phyloP scores from a whole-genome alignment of 2,797 vertebrate genomes.

The Denticeps clupeoides region DNA sequence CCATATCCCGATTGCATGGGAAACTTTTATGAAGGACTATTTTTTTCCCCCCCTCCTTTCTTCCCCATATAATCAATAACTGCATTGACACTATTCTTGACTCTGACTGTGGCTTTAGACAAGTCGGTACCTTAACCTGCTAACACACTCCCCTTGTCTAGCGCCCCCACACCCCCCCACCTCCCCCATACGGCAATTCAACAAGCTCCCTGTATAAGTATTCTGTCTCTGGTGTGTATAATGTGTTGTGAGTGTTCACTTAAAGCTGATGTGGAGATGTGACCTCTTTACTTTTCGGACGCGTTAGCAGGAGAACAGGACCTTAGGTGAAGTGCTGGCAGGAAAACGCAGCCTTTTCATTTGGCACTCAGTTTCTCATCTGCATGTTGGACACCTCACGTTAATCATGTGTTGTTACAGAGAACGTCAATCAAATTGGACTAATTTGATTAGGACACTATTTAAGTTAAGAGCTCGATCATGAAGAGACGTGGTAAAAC shows the following conservation, averaged over 20 bases:
- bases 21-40: constrained; percentile 23
- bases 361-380: constrained; percentile 49
- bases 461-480: too few relatives aligned
- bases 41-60: constrained; percentile 5
- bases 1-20: constrained; percentile 9
- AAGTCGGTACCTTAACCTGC: constrained; percentile 63
- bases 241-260: constrained; percentile 67
- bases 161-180: too few relatives aligned
- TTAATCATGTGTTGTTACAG: constrained; percentile 10
- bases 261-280: constrained; percentile 59
- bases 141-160: constrained; percentile 53
- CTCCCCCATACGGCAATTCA: constrained; percentile 53
- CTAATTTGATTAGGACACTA: too few relatives aligned
- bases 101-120: constrained; percentile 65
- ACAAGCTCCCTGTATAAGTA: constrained; percentile 64
- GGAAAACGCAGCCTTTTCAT: constrained; percentile 34
- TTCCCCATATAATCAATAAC: constrained; percentile 56
- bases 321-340: constrained; percentile 37
- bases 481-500: too few relatives aligned
- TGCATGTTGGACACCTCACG: constrained; percentile 61
- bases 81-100: constrained; percentile 66
- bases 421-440: too few relatives aligned
- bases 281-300: constrained; percentile 57
- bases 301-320: constrained; percentile 64
- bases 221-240: constrained; percentile 65